Conservation (phyloP, 2,113 vertebrate genomes). For the Falco punctatus region DNA sequence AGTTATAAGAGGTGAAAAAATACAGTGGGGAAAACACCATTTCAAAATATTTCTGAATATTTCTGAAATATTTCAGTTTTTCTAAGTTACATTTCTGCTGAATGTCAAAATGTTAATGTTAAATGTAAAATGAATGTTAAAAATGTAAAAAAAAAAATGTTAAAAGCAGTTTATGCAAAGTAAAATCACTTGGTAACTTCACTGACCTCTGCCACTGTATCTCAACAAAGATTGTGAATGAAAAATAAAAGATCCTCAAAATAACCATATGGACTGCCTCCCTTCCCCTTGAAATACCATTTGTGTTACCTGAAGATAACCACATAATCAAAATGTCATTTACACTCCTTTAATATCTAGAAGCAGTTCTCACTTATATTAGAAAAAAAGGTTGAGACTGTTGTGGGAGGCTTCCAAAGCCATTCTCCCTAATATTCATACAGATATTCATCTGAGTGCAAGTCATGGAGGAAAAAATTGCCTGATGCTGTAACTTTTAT, state of each 20-base stretch:
- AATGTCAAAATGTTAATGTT: background rate
- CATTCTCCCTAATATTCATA: background rate
- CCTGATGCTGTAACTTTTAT: background rate
- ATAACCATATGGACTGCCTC: background rate
- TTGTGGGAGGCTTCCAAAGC: background rate
- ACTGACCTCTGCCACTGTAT: background rate
- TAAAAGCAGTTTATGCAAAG: background rate
- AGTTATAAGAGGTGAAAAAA: background rate
- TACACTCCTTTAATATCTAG: background rate
- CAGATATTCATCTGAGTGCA: background rate
- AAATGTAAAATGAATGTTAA: too few species aligned
- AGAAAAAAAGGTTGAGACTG: background rate
- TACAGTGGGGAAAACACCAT: background rate
- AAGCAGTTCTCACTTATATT: background rate
- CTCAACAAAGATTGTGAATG: background rate
- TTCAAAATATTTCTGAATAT: background rate
- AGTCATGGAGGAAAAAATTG: background rate
- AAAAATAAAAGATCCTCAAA: background rate
- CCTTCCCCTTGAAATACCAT: background rate
- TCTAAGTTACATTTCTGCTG: background rate
- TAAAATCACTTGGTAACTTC: background rate
- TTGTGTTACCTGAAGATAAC: background rate
- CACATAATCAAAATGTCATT: background rate
- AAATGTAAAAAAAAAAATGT: background rate
- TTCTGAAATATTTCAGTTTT: background rate